These are phyloP conservation scores for Pristionchus exspectatus DNA, from an alignment of 2,888 invertebrate genomes.

Conservation along the genomic window DNA sequence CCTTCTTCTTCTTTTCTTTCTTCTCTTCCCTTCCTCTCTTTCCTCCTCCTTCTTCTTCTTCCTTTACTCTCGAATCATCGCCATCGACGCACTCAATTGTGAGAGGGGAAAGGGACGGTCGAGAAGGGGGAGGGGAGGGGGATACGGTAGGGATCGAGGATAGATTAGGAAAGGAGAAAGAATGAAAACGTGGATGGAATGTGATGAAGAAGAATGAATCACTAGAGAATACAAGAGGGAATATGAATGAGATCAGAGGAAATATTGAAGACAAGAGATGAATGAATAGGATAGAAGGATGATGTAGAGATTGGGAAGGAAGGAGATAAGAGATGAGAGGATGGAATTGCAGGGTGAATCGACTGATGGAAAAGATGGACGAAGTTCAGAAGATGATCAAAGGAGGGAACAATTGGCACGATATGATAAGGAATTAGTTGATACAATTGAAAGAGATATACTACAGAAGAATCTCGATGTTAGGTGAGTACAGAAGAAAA, in stretches of 20 bases:
- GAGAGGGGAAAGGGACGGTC: slow-evolving; percentile 11
- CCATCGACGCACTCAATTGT: slow-evolving; percentile 12
- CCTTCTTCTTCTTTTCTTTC: neutral
- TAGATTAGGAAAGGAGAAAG: slow-evolving; percentile 54
- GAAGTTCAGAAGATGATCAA: slow-evolving; percentile 33
- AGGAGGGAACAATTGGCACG: slow-evolving; percentile 81
- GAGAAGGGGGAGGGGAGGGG: neutral
- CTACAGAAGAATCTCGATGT: slow-evolving; percentile 97
- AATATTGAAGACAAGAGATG: slow-evolving; percentile 52
- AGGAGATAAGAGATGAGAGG: neutral
- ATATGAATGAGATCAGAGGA: slow-evolving; percentile 29
- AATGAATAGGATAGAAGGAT: neutral
- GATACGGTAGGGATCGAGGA: slow-evolving; percentile 54
- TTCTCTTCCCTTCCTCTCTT: neutral
- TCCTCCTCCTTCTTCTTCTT: neutral
- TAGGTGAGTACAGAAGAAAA: slow-evolving; percentile 86
- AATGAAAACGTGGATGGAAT: slow-evolving; percentile 60
- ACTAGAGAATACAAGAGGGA: neutral
- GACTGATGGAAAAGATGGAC: neutral
- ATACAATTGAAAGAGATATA: slow-evolving; percentile 94
- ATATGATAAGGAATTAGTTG: slow-evolving; percentile 92
- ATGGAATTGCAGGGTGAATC: slow-evolving; percentile 5
- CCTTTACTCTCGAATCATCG: slow-evolving; percentile 2
- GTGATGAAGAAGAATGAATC: slow-evolving; percentile 56
- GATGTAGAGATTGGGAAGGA: neutral